Evolutionary conservation across 2,888 invertebrate species (phyloP).

Genomic region (Scaptodrosophila latifasciaeformis): DNA sequence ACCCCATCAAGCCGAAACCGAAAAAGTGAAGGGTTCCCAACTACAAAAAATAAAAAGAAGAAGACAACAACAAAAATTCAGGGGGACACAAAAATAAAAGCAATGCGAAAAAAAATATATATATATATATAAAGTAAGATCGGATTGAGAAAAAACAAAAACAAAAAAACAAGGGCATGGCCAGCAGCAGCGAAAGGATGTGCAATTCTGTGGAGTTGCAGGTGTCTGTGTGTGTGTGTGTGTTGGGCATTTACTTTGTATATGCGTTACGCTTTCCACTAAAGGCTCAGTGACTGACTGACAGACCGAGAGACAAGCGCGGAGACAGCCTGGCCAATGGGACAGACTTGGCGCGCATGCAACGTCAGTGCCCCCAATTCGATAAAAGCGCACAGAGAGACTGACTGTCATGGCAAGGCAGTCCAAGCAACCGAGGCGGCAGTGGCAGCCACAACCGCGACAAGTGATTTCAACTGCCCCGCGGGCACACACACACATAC

Average conservation of each 20-base stretch:
- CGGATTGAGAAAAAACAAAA: too few relatives aligned
- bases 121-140: too few relatives aligned
- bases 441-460: slow-evolving; percentile 26
- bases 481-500: slow-evolving; percentile 15
- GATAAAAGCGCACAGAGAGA: slow-evolving; percentile 52
- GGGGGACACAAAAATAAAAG: slow-evolving; percentile 23
- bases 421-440: slow-evolving; percentile 12
- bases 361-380: slow-evolving; percentile 56
- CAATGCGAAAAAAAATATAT: slow-evolving; percentile 17
- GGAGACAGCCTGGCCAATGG: slow-evolving; percentile 22
- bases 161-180: slow-evolving; percentile 3
- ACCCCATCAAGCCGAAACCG: slow-evolving; percentile 57
- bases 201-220: neutral
- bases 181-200: slow-evolving; percentile 26
- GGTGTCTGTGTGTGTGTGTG: slow-evolving; percentile 3
- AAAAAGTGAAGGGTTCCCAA: slow-evolving; percentile 69
- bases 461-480: slow-evolving; percentile 34
- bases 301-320: slow-evolving; percentile 12
- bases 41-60: slow-evolving; percentile 30
- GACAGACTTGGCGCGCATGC: slow-evolving; percentile 16
- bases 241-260: slow-evolving; percentile 56
- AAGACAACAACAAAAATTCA: slow-evolving; percentile 9
- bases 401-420: too few relatives aligned
- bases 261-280: slow-evolving; percentile 68
- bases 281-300: slow-evolving; percentile 28